Evolutionary conservation across 2,888 invertebrate species (phyloP), one percentile per base, ranked within the genome.

Genomic region (Epirrita christyi): DNA sequence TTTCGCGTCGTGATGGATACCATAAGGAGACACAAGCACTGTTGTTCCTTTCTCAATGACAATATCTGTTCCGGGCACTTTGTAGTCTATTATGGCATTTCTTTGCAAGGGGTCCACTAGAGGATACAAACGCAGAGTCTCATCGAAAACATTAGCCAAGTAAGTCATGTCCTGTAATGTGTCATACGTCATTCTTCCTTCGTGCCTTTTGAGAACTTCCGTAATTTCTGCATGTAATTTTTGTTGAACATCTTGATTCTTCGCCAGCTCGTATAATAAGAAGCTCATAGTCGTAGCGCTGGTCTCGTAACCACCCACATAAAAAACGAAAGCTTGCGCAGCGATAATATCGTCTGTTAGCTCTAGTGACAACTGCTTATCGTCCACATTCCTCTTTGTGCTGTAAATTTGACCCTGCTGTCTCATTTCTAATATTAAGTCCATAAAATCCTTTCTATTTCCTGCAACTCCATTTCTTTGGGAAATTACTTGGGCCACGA

Each of bases 251-350:
- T 85, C 72, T 10, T 75, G 81, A 63, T 90, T 77, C 2, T 68
- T 42, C 0, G 89, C 86, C 9, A 92, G 59, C 58, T 84, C 73
- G 55, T 85, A 84, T 8, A 85, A 58, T 34, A 82, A 60, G 43
- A 80, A 88, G 0, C 82, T 59, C 62, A 90, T 74, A 0, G 86
- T 82, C 0, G 86, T 81, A 0, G 92, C 83, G 38, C 83, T 85
- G 0, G 91, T 90, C 62, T 91, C 92, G 61, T 85, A 92, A 0
- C 92, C 92, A 7, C 82, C 92, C 1, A 76, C 72, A 55, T 86
- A 90, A 64, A 92, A 90, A 11, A 88, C 72, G 63, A 88, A 85
- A 1, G 83, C 83, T 64, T 92, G 88, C 0, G 88, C 84, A 1
- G 79, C 76, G 14, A 88, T 81, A 0, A 85, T 42, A 13, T 68